phyloP scores from a whole-genome alignment of 2,888 invertebrate genomes.

The Orchestes rusci region DNA sequence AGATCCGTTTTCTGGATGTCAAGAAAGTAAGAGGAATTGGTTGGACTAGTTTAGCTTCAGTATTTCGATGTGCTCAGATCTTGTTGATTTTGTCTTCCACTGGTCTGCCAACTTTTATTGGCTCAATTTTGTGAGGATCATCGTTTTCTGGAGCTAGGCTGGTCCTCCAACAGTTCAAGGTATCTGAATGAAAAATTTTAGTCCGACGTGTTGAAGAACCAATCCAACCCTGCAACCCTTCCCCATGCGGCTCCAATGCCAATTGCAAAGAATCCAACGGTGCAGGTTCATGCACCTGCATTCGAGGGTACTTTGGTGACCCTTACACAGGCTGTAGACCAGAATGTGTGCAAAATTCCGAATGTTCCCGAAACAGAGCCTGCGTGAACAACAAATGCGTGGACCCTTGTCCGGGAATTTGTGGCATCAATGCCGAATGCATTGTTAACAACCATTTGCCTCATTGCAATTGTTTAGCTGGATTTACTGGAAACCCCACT shows the following conservation, averaged over 20 bases:
- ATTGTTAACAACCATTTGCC: constrained; percentile 77
- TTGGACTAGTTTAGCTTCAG: too few relatives aligned
- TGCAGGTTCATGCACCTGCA: constrained; percentile 74
- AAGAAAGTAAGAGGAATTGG: constrained; percentile 41
- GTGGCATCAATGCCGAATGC: constrained; percentile 78
- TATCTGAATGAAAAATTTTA: too few relatives aligned
- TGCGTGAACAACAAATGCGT: constrained; percentile 79
- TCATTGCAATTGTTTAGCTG: constrained; percentile 64
- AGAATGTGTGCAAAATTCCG: constrained; percentile 81
- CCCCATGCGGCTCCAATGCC: constrained; percentile 83
- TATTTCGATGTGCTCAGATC: too few relatives aligned
- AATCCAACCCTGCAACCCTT: constrained; percentile 67
- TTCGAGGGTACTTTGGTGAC: constrained; percentile 77
- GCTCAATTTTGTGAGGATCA: too few relatives aligned
- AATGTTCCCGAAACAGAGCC: constrained; percentile 68
- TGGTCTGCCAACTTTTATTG: too few relatives aligned
- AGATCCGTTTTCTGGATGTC: constrained; percentile 74
- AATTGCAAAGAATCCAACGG: constrained; percentile 74
- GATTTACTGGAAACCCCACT: constrained; percentile 73
- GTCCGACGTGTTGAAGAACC: constrained; percentile 50
- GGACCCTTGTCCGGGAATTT: constrained; percentile 76
- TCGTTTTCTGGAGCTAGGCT: too few relatives aligned
- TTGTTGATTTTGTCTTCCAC: too few relatives aligned
- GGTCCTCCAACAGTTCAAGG: too few relatives aligned
- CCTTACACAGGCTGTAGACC: constrained; percentile 81